These are phyloP conservation scores for Dreissena polymorpha DNA, from an alignment of 1,140 invertebrate genomes.

Conservation along the genomic window DNA sequence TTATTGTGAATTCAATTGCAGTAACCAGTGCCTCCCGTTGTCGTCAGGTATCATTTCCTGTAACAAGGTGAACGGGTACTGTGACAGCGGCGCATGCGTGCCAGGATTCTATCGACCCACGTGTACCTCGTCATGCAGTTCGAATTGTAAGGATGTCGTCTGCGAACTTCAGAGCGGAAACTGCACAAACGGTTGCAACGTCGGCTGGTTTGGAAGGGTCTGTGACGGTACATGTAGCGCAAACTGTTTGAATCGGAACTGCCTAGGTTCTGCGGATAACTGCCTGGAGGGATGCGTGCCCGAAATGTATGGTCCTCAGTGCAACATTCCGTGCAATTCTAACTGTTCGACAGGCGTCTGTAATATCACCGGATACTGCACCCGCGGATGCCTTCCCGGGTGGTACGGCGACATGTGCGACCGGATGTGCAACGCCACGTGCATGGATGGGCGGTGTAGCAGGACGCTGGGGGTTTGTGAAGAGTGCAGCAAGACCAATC, in stretches of 20 bases:
- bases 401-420: too few species aligned
- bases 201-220: constrained; percentile 21
- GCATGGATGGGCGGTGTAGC: constrained; percentile 42
- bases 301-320: constrained; percentile 19
- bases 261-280: constrained; percentile 24
- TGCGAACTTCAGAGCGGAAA: too few species aligned
- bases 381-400: too few species aligned
- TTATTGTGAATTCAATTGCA: constrained; percentile 25
- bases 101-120: constrained; percentile 25
- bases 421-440: too few species aligned
- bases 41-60: constrained; percentile 1
- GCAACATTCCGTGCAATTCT: not conserved
- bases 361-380: too few species aligned
- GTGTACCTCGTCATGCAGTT: constrained; percentile 5
- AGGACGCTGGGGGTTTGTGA: constrained; percentile 11
- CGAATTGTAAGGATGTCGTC: not conserved
- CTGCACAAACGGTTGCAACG: too few species aligned
- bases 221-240: constrained; percentile 25
- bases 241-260: constrained; percentile 20
- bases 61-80: constrained; percentile 3
- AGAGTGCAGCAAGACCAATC: constrained; percentile 21
- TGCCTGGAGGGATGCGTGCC: constrained; percentile 36
- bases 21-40: constrained; percentile 11
- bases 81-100: constrained; percentile 18
- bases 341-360: constrained; percentile 23